Base-by-base conservation (phyloP, 2,888 invertebrate species). In the Rhabditoides inermis region DNA sequence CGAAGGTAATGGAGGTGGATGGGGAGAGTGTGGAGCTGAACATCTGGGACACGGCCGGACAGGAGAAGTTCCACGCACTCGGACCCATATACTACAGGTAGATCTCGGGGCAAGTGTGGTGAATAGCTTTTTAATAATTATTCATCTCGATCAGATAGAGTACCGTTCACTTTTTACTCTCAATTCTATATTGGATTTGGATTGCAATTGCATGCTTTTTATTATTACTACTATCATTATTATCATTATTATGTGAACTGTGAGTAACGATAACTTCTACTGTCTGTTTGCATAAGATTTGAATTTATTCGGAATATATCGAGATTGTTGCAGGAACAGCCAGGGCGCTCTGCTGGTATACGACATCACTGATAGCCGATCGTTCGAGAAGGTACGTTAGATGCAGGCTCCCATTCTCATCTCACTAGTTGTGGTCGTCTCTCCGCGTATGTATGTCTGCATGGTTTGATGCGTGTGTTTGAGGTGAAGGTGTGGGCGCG, bases 21-120 rank as follows among this genome's bases (percentile, higher is more conserved):
- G 90, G 89, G 0, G 87, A 87, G 76, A 82, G 88, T 72, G 84
- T 90, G 25, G 91, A 90, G 76, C 81, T 98, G 48, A 86, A 91
- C 41, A 87, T 92, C 76, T 98, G 98, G 95, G 95, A 95, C 76
- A 98, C 95, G 2, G 95, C 95, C 5, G 95, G 95, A 0, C 95
- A 98, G 78, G 95, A 98, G 78, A 85, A 86, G 68, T 90, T 88
- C 75, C 98, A 98, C 80, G 94, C 95, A 0, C 79, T 95, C 47
- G 95, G 95, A 2, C 95, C 95, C 10, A 92, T 95, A 69, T 98
- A 98, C 79, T 98, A 98, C 78, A 82, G 95, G 61, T 90, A 89
- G n/a, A n/a, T n/a, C n/a, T n/a, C n/a, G n/a, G n/a, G n/a, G n/a
- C n/a, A n/a, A n/a, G n/a, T n/a, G n/a, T n/a, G n/a, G n/a, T n/a